phyloP scores from a whole-genome alignment of 2,113 vertebrate genomes.

The Sinocyclocheilus anophthalmus region DNA sequence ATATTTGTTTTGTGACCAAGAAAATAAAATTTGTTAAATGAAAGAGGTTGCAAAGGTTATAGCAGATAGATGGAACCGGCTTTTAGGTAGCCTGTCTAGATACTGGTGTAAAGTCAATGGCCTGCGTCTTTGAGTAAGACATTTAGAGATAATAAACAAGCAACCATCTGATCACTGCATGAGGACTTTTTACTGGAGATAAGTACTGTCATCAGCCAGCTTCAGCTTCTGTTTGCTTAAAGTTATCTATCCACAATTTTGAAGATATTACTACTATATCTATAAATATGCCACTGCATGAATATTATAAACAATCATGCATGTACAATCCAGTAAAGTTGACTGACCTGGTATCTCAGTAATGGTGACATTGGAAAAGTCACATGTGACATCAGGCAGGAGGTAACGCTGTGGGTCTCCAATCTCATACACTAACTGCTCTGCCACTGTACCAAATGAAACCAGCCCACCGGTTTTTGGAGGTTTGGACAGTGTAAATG shows the following conservation, averaged over 20 bases:
- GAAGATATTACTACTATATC: background rate
- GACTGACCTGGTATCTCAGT: constrained; percentile 80
- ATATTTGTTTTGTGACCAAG: constrained; percentile 10
- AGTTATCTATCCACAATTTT: background rate
- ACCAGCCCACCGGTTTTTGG: constrained; percentile 80
- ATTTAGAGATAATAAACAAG: constrained; percentile 10
- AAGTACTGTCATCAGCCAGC: background rate
- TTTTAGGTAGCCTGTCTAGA: constrained; percentile 6
- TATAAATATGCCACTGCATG: background rate
- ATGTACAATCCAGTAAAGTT: background rate
- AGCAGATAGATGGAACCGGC: background rate
- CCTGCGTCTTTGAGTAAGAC: background rate
- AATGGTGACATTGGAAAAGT: constrained; percentile 84
- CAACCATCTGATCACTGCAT: constrained; percentile 9
- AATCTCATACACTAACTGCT: constrained; percentile 87
- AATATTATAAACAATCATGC: background rate
- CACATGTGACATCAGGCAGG: constrained; percentile 85
- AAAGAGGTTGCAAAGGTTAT: constrained; percentile 12
- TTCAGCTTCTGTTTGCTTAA: background rate
- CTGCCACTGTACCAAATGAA: constrained; percentile 81
- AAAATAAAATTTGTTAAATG: background rate
- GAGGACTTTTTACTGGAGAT: background rate
- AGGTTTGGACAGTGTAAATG: constrained; percentile 81
- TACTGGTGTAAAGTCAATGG: constrained; percentile 21
- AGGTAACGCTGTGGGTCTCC: constrained; percentile 80